Evolutionary conservation across 2,797 vertebrate genomes (phyloP).

Genomic region (Limnodromus scolopaceus): DNA sequence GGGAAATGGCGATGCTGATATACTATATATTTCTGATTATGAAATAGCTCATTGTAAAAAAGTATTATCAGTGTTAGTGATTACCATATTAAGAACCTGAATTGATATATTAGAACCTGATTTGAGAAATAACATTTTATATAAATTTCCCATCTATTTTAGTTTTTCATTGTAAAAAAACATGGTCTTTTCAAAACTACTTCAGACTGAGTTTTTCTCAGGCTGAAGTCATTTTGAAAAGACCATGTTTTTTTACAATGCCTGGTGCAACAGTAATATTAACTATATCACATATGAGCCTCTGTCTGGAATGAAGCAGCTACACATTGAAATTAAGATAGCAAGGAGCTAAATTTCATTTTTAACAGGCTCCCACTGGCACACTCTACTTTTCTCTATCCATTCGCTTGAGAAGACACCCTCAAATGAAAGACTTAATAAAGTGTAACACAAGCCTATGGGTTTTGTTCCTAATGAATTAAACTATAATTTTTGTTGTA

Average conservation of each 20-base stretch:
- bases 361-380: not conserved
- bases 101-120: not conserved
- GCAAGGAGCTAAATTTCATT: not conserved
- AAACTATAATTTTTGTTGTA: constrained; percentile 22
- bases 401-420: not conserved
- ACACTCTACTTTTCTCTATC: not conserved
- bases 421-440: not conserved
- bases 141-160: not conserved
- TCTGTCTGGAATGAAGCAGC: not conserved
- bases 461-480: constrained; percentile 11
- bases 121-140: not conserved
- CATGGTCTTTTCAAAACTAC: not conserved
- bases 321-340: constrained; percentile 4
- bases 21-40: not conserved
- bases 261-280: not conserved
- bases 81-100: not conserved
- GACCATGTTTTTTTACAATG: not conserved
- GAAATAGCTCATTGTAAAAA: not conserved
- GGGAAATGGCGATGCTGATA: not conserved
- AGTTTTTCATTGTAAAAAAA: not conserved
- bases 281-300: not conserved
- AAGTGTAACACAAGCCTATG: not conserved
- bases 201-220: not conserved
- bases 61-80: not conserved
- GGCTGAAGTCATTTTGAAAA: too few relatives aligned